Conservation (phyloP, 1,140 invertebrate species). For the Lasioglossum albipes region DNA sequence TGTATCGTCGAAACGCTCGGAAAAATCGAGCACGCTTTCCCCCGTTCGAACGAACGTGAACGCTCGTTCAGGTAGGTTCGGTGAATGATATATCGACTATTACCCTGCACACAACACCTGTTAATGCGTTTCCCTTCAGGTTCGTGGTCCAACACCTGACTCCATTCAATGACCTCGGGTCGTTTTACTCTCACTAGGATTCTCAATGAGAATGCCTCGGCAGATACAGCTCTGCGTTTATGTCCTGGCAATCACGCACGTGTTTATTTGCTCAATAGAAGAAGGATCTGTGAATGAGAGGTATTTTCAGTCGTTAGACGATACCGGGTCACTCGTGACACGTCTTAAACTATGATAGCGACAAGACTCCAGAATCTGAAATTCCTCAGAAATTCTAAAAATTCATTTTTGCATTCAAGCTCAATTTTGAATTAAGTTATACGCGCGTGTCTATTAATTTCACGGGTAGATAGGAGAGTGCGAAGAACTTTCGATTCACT, state of each 20-base stretch:
- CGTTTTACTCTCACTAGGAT: slow-evolving; percentile 63
- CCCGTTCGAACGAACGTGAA: slow-evolving; percentile 2
- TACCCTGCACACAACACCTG: slow-evolving; percentile 70
- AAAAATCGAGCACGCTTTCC: slow-evolving; percentile 33
- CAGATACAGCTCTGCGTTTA: slow-evolving; percentile 48
- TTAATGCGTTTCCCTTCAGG: slow-evolving; percentile 72
- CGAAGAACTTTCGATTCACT: no score
- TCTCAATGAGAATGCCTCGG: slow-evolving; percentile 67
- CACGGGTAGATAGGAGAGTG: no score
- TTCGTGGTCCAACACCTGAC: slow-evolving; percentile 67
- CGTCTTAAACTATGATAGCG: neutral
- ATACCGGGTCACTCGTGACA: neutral
- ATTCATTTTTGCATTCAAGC: no score
- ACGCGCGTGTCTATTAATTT: no score
- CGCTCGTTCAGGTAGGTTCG: slow-evolving; percentile 40
- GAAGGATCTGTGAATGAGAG: neutral
- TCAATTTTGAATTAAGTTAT: no score
- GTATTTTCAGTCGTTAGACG: neutral
- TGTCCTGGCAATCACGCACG: slow-evolving; percentile 16
- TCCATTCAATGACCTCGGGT: slow-evolving; percentile 57
- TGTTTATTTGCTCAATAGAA: neutral
- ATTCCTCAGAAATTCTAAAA: no score
- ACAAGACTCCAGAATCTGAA: no score
- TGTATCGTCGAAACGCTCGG: slow-evolving; percentile 3
- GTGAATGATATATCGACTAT: slow-evolving; percentile 72